Percentiles rank a stretch among this genome's conserved stretches.
Conservation (phyloP, 2,888 invertebrate species). For the Caenorhabditis macrosperma region DNA sequence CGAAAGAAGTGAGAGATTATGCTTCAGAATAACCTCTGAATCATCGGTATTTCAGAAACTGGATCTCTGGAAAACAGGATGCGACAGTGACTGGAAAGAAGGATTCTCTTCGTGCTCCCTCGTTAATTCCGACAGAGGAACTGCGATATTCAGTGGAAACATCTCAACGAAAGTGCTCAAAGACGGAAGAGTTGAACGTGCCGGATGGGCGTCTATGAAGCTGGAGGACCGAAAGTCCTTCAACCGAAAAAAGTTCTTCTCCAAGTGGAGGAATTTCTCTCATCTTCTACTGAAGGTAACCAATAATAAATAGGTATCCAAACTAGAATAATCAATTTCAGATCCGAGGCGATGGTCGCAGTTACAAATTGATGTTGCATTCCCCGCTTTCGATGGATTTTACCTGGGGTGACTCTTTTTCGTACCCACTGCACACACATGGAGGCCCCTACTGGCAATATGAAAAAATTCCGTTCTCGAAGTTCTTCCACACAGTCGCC, state of each 20-base stretch:
- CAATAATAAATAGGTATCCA: no score
- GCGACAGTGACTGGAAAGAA: constrained; percentile 78
- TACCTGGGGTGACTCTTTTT: constrained; percentile 91
- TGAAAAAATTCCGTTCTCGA: constrained; percentile 82
- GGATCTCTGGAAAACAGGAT: constrained; percentile 74
- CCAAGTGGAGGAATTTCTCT: constrained; percentile 75
- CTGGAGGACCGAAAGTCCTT: constrained; percentile 72
- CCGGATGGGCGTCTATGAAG: constrained; percentile 79
- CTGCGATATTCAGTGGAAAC: constrained; percentile 71
- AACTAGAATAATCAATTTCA: no score
- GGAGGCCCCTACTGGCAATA: constrained; percentile 97
- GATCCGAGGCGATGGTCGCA: constrained; percentile 92
- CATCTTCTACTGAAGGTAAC: constrained; percentile 76
- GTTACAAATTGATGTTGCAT: constrained; percentile 89
- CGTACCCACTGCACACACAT: constrained; percentile 91
- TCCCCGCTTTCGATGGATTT: constrained; percentile 88
- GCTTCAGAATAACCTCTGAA: background rate
- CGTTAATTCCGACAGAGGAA: constrained; percentile 67
- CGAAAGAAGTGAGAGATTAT: constrained; percentile 64
- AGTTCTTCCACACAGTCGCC: constrained; percentile 77
- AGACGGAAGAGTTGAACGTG: constrained; percentile 76
- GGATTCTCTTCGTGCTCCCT: constrained; percentile 75
- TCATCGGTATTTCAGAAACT: constrained; percentile 50
- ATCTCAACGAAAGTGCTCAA: constrained; percentile 67
- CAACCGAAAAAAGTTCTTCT: constrained; percentile 71